Evolutionary conservation across 2,888 invertebrate species (phyloP).

Genomic region (Hirtodrosophila duncani): DNA sequence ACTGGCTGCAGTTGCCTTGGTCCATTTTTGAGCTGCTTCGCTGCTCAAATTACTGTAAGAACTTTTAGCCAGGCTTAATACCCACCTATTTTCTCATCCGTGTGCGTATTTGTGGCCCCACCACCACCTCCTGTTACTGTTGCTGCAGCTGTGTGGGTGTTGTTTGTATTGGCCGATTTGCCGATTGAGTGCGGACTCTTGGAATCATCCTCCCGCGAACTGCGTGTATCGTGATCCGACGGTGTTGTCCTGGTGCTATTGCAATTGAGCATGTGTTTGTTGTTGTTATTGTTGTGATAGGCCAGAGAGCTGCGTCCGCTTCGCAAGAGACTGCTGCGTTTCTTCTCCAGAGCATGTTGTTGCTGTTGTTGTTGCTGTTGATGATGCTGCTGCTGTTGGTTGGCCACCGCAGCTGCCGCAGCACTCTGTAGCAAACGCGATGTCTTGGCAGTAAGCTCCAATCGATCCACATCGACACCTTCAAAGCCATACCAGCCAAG

Average conservation of each 20-base stretch:
- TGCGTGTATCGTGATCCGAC: conserved; percentile 77
- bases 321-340: conserved; percentile 53
- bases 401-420: conserved; percentile 60
- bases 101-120: too few relatives aligned
- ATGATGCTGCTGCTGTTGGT: conserved; percentile 57
- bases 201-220: conserved; percentile 78
- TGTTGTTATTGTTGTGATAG: conserved; percentile 45
- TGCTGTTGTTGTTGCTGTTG: conserved; percentile 42
- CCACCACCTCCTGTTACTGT: conserved; percentile 13
- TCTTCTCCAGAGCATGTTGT: conserved; percentile 44
- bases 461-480: conserved; percentile 84
- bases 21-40: too few relatives aligned
- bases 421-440: conserved; percentile 73
- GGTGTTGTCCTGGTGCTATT: conserved; percentile 71
- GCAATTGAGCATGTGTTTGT: conserved; percentile 25
- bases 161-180: conserved; percentile 47
- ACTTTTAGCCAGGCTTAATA: not conserved
- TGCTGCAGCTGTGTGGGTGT: not conserved
- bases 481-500: conserved; percentile 95
- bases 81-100: conserved; percentile 76
- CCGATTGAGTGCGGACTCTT: conserved; percentile 77
- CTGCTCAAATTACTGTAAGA: conserved; percentile 1
- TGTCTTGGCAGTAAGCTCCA: conserved; percentile 77
- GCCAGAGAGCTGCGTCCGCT: conserved; percentile 54
- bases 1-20: not conserved